Percentiles rank a stretch among this genome's conserved stretches.
Conservation (phyloP, 2,888 invertebrate genomes). For the Chromoteleia sp. region DNA sequence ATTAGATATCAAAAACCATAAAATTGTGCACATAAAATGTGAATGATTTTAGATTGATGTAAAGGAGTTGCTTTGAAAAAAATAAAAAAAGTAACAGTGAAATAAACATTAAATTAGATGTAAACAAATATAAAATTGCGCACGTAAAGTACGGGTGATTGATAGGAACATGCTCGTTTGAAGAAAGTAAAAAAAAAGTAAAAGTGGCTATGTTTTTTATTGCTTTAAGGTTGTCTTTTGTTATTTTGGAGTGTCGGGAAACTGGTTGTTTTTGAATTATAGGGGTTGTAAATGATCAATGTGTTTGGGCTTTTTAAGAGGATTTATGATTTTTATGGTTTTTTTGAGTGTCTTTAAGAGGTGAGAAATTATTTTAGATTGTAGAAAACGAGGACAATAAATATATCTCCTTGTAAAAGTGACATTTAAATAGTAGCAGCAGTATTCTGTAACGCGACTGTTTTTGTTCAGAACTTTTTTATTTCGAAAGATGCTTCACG, state of each 20-base stretch:
- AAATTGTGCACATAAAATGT: background rate
- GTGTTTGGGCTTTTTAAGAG: background rate
- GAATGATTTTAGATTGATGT: background rate
- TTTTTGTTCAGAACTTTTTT: background rate
- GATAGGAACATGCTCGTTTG: too few species aligned
- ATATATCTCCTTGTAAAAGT: background rate
- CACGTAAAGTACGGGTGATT: too few species aligned
- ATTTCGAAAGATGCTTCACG: background rate
- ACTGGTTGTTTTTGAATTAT: background rate
- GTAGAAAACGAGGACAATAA: background rate
- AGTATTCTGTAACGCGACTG: background rate
- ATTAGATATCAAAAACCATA: constrained; percentile 2
- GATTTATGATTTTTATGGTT: constrained; percentile 2
- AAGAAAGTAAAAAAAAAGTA: too few species aligned
- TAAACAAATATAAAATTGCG: too few species aligned
- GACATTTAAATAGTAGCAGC: background rate
- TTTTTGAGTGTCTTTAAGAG: background rate
- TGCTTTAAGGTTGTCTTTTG: too few species aligned
- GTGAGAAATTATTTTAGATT: background rate
- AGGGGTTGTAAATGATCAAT: background rate
- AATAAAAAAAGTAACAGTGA: too few species aligned
- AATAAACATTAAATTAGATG: too few species aligned
- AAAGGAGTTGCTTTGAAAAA: background rate
- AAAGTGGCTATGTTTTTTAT: too few species aligned
- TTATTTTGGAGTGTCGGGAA: too few species aligned